Conservation (phyloP, 2,888 invertebrate species). For the Trimorus sp. region DNA sequence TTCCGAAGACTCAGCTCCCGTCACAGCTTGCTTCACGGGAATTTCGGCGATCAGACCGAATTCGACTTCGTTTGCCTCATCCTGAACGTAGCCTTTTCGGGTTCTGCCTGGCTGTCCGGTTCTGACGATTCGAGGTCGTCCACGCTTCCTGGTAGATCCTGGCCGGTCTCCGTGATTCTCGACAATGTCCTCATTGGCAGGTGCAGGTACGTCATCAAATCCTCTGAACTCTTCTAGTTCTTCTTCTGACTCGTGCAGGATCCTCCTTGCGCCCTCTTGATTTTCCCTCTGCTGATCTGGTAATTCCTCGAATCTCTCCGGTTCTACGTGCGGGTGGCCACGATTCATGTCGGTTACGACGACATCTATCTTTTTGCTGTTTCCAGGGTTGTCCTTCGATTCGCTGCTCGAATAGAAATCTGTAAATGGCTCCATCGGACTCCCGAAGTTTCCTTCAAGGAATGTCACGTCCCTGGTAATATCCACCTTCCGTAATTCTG, state of each 20-base stretch:
- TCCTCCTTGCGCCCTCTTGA: background rate
- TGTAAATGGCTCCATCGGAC: background rate
- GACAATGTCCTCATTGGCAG: no score
- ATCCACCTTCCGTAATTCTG: background rate
- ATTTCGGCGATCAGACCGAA: slow-evolving; percentile 14
- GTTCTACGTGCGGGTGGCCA: background rate
- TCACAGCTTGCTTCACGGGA: slow-evolving; percentile 25
- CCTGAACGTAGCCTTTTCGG: background rate
- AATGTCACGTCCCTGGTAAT: slow-evolving; percentile 1
- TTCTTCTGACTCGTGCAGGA: background rate
- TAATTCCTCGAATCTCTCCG: background rate
- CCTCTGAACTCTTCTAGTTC: background rate
- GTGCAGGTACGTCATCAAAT: background rate
- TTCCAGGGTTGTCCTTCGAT: background rate
- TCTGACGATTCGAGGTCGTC: slow-evolving; percentile 4
- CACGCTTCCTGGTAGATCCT: background rate
- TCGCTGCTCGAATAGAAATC: background rate
- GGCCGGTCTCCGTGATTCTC: background rate
- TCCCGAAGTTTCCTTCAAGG: background rate
- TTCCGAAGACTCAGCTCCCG: background rate
- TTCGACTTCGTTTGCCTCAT: background rate
- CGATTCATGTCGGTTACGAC: background rate
- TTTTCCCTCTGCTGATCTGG: background rate
- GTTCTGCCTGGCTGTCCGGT: slow-evolving; percentile 46
- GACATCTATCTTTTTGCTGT: background rate